Percentiles rank a stretch among this genome's conserved stretches.
phyloP scores from a whole-genome alignment of 2,113 vertebrate genomes.

The Gopherus evgoodei region DNA sequence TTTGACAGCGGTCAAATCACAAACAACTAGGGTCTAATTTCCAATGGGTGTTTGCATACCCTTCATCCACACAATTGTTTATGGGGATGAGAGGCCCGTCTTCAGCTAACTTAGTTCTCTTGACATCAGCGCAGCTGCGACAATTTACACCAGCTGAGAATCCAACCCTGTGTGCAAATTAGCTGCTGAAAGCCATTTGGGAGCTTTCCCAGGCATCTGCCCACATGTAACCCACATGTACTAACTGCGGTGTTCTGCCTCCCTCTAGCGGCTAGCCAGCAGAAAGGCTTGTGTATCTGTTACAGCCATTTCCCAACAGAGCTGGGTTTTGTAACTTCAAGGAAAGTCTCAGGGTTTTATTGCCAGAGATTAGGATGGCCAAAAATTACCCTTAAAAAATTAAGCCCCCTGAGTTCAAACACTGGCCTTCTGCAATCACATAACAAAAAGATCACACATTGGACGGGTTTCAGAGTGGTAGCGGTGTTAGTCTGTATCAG shows the following conservation, averaged over 20 bases:
- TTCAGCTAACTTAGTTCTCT: accelerated
- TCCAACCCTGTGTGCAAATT: background rate
- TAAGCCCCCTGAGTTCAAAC: background rate
- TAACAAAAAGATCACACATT: background rate
- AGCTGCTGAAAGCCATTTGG: background rate
- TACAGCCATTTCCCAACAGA: background rate
- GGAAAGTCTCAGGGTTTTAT: background rate
- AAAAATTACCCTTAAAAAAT: background rate
- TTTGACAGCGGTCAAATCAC: accelerated
- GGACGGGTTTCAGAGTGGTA: background rate
- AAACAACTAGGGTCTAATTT: accelerated
- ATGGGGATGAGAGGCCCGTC: background rate
- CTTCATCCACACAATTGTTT: background rate
- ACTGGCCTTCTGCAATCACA: background rate
- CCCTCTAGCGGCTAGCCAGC: background rate
- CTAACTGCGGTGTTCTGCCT: background rate
- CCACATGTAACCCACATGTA: accelerated
- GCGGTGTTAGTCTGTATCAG: too few relatives aligned
- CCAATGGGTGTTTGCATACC: background rate
- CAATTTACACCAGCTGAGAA: background rate
- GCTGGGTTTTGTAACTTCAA: background rate
- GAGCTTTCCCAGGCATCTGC: background rate
- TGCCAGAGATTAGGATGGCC: background rate
- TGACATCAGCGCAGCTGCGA: background rate
- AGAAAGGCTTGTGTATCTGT: background rate